These are phyloP conservation scores for Tuberolachnus salignus DNA, from an alignment of 2,888 invertebrate genomes.

Conservation along the genomic window DNA sequence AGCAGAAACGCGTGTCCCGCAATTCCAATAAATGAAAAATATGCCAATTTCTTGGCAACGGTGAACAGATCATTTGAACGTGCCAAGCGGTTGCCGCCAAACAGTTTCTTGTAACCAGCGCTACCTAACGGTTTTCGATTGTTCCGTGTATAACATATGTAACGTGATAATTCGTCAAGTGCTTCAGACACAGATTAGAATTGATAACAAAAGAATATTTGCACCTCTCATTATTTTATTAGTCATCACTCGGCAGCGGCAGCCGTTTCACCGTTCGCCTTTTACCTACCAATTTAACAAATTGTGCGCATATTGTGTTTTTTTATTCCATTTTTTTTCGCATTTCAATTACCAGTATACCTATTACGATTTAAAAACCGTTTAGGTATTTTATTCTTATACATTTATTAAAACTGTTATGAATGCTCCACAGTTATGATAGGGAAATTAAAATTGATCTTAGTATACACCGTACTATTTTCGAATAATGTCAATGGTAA, in stretches of 20 bases:
- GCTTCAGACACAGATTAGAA: too few relatives aligned
- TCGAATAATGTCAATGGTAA: conserved; percentile 6
- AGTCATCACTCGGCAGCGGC: neutral
- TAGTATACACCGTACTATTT: neutral
- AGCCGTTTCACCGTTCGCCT: neutral
- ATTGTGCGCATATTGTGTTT: neutral
- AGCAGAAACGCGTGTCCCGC: too few relatives aligned
- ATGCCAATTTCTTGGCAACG: too few relatives aligned
- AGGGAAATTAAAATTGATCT: conserved; percentile 24
- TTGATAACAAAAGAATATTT: conserved; percentile 31
- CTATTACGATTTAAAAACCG: neutral
- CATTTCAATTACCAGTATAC: neutral
- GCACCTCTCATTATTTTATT: neutral
- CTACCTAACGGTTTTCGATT: neutral
- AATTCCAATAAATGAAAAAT: too few relatives aligned
- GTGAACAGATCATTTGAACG: neutral
- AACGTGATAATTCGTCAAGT: neutral
- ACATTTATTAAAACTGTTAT: neutral
- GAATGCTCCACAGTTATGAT: conserved; percentile 18
- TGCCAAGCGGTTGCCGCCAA: too few relatives aligned
- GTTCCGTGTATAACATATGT: neutral
- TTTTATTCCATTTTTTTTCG: neutral
- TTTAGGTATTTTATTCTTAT: neutral
- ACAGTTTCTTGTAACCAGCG: neutral
- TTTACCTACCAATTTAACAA: neutral